Base-by-base conservation (phyloP, 2,888 invertebrate species). In the Agrotis ipsilon region DNA sequence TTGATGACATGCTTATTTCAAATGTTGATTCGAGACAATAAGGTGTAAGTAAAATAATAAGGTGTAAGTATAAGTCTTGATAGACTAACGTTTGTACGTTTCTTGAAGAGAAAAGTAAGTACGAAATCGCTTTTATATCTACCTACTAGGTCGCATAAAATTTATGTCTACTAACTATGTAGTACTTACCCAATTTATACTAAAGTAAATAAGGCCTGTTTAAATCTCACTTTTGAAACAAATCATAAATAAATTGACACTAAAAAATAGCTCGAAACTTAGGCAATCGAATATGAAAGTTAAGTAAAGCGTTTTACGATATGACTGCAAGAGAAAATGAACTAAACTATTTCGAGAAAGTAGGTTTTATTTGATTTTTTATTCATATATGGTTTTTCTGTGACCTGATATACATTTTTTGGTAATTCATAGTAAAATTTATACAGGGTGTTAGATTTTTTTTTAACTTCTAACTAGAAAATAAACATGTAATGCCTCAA, bases 291-390 rank as follows among this genome's bases (percentile, higher is more conserved):
- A 57, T 43, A 32, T 4, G 18, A 48, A 68, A 49, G 27, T 5
- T 43, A 43, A 46, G 32, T 21, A 48, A 61, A 66, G 39, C n/a
- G 48, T 16, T 19, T 7, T 27, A 48, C 61, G 75, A 75, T 75
- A 74, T 60, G 63, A 75, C 69, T 67, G 57, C 65, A 57, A 60
- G 27, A 59, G 67, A 75, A 75, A 62, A 69, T 70, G 81, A 85
- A 87, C 75, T 84, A 86, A 78, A 72, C 59, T 71, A 80, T 78
- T 72, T 54, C 54, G 54, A 27, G 66, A 87, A 91, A 86, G 85
- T 90, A 84, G 90, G 88, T 68, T 80, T 70, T 89, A 80, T 91
- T 89, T 90, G 85, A 66, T 59, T 67, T 87, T 75, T 79, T 54
- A 60, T 78, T 86, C 84, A 79, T 78, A 67, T 67, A 24, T 55